Evolutionary conservation across 2,113 vertebrate genomes (phyloP).

Genomic region (Tonatia bakeri): DNA sequence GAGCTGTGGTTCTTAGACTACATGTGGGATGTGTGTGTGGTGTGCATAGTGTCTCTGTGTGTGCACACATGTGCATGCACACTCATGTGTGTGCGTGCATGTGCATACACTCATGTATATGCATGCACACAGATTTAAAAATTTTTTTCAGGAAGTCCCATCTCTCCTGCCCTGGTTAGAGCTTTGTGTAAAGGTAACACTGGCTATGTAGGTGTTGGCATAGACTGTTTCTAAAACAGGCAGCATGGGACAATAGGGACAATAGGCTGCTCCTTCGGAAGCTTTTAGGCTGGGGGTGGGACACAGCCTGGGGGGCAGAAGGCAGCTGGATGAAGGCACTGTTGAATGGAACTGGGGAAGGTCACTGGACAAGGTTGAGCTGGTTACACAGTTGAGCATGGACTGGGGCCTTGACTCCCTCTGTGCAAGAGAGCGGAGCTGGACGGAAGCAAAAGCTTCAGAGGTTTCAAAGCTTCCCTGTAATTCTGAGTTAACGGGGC

Average conservation of each 20-base stretch:
- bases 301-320: neutral
- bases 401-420: neutral
- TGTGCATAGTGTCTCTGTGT: neutral
- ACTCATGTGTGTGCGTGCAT: fast-evolving
- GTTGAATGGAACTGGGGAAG: neutral
- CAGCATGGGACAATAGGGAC: neutral
- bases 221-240: conserved; percentile 36
- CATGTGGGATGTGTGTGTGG: too few species aligned
- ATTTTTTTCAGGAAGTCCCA: neutral
- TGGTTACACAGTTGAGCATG: neutral
- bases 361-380: neutral
- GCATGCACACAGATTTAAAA: neutral
- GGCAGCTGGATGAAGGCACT: neutral
- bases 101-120: neutral
- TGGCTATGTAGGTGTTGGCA: conserved; percentile 37
- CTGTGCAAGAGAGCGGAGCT: neutral
- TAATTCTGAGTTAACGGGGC: neutral
- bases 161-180: neutral
- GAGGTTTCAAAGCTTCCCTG: neutral
- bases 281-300: neutral
- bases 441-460: neutral
- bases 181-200: conserved; percentile 28
- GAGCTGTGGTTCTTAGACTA: neutral
- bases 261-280: conserved; percentile 15
- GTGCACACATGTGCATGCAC: fast-evolving